Percentiles rank a stretch among this genome's conserved stretches.
Conservation (phyloP, 2,113 vertebrate species). For the Podilymbus podiceps region DNA sequence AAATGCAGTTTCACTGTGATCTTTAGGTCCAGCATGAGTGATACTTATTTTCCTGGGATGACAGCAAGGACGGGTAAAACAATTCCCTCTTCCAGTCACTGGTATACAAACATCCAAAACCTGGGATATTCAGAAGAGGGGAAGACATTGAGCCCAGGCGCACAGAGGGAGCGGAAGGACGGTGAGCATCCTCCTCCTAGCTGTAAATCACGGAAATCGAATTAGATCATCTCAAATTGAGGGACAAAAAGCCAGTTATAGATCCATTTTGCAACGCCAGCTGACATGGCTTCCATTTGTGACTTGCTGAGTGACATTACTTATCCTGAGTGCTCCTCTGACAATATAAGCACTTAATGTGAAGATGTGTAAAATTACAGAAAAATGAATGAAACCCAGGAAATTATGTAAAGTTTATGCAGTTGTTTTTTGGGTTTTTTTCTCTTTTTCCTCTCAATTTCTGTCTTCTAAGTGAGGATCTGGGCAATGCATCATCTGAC, state of each 20-base stretch:
- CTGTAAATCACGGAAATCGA: slow-evolving; percentile 73
- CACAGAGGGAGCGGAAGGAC: neutral
- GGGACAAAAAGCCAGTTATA: slow-evolving; percentile 76
- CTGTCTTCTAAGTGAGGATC: slow-evolving; percentile 1
- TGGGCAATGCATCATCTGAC: neutral
- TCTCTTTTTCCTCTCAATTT: neutral
- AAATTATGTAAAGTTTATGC: slow-evolving; percentile 29
- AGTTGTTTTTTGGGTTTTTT: neutral
- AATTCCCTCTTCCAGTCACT: neutral
- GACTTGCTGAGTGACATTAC: slow-evolving; percentile 69
- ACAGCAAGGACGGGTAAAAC: neutral
- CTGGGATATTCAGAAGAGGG: neutral
- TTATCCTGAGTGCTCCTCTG: slow-evolving; percentile 71
- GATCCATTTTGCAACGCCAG: slow-evolving; percentile 71
- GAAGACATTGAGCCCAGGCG: neutral
- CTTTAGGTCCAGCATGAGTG: neutral
- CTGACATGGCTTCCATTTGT: slow-evolving; percentile 71
- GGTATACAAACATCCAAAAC: slow-evolving; percentile 7
- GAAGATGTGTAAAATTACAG: slow-evolving; percentile 57
- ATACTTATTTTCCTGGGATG: neutral
- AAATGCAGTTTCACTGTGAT: slow-evolving; percentile 26
- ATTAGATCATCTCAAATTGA: slow-evolving; percentile 79
- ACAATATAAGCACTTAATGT: slow-evolving; percentile 66
- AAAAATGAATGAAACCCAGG: slow-evolving; percentile 20
- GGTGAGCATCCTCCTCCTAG: slow-evolving; percentile 35